These are phyloP conservation scores for Mizuhopecten yessoensis DNA, from an alignment of 1,140 invertebrate species.

Conservation along the genomic window DNA sequence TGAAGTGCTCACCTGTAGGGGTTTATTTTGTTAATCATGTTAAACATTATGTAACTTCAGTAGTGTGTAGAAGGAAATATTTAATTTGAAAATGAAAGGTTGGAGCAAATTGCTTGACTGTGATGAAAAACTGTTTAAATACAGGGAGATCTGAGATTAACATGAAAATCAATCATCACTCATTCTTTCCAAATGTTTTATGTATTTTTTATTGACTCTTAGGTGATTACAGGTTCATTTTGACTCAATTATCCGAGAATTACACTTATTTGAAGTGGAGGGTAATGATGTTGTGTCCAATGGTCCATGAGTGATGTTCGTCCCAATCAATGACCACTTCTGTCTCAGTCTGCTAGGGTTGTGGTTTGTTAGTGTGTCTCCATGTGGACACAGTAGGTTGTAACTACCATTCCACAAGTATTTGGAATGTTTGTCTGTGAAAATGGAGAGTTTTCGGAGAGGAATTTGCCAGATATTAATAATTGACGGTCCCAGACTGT, in stretches of 20 bases:
- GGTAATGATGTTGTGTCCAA: neutral
- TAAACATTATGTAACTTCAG: too few species aligned
- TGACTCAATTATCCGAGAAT: neutral
- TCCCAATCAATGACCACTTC: slow-evolving; percentile 12
- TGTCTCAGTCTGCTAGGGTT: neutral
- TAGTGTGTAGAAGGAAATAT: neutral
- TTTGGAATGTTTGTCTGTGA: too few species aligned
- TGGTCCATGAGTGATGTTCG: neutral
- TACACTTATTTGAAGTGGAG: neutral
- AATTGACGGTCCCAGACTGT: too few species aligned
- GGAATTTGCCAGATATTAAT: too few species aligned
- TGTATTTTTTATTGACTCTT: neutral
- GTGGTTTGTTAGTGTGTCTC: neutral
- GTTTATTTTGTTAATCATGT: too few species aligned
- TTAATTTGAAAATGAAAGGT: neutral
- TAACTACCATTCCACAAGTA: neutral
- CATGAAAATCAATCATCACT: neutral
- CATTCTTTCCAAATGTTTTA: neutral
- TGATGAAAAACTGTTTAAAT: neutral
- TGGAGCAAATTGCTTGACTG: neutral
- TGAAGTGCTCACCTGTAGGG: too few species aligned
- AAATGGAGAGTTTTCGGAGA: too few species aligned
- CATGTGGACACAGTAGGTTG: neutral
- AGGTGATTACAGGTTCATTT: neutral
- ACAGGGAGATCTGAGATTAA: neutral